phyloP scores from a whole-genome alignment of 2,888 invertebrate species.

The Ormyrus nitidulus region DNA sequence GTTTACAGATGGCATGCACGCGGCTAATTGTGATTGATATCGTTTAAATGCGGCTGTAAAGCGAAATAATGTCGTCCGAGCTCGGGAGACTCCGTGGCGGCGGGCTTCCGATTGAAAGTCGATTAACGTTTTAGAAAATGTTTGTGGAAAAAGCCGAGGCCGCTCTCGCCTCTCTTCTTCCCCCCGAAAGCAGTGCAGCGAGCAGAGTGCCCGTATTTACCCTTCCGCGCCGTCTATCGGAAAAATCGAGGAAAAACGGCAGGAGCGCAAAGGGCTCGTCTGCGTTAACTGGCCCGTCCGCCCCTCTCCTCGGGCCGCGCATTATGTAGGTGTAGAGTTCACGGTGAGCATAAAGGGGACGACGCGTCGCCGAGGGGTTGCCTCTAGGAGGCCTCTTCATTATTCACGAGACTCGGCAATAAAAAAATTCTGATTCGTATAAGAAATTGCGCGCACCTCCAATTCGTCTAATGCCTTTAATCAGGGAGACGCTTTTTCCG shows the following conservation, averaged over 20 bases:
- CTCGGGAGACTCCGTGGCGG: too few species aligned
- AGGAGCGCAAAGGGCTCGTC: slow-evolving; percentile 6
- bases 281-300: background rate
- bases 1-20: too few species aligned
- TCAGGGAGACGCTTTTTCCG: too few species aligned
- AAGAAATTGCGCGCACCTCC: too few species aligned
- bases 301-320: background rate
- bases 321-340: too few species aligned
- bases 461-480: too few species aligned
- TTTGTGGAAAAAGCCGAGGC: slow-evolving; percentile 35
- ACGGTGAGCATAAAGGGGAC: too few species aligned
- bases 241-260: slow-evolving; percentile 51
- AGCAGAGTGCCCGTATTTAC: slow-evolving; percentile 45
- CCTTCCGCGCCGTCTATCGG: slow-evolving; percentile 47
- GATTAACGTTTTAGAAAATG: too few species aligned
- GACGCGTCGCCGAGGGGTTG: too few species aligned
- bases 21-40: slow-evolving; percentile 28
- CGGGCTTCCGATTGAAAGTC: too few species aligned
- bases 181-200: slow-evolving; percentile 2
- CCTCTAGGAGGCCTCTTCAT: slow-evolving; percentile 15
- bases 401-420: slow-evolving; percentile 22
- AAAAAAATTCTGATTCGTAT: too few species aligned
- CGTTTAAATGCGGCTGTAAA: background rate
- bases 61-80: background rate
- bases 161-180: background rate